Evolutionary conservation across 2,113 vertebrate species (phyloP).

Genomic region (Malurus cyaneus): DNA sequence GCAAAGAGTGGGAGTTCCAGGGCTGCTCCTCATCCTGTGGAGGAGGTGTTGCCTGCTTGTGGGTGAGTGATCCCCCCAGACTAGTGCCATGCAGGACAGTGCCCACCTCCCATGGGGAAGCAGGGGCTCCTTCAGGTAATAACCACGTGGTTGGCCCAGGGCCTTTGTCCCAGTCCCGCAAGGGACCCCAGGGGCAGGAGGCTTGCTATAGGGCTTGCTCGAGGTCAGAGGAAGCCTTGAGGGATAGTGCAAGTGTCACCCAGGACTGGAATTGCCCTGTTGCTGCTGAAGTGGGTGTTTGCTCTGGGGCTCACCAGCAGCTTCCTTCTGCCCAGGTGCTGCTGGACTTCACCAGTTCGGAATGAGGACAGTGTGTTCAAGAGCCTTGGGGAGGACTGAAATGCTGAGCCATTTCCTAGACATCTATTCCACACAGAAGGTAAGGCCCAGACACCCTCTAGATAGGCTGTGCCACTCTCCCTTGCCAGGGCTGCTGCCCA

Average conservation of each 20-base stretch:
- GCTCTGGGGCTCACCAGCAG: rapidly evolving
- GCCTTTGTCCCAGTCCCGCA: rapidly evolving
- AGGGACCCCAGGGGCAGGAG: not conserved
- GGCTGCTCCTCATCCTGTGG: not conserved
- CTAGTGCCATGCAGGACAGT: not conserved
- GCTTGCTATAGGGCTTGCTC: not conserved
- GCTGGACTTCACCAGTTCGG: not conserved
- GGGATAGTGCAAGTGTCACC: not conserved
- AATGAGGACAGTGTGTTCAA: not conserved
- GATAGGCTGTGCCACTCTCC: rapidly evolving
- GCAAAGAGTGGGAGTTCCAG: not conserved
- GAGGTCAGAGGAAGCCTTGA: not conserved
- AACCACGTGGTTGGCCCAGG: not conserved
- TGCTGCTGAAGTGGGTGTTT: not conserved
- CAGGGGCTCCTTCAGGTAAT: not conserved
- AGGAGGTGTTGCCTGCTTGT: not conserved
- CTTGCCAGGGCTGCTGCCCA: not conserved
- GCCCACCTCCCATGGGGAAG: no score
- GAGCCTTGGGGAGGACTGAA: not conserved
- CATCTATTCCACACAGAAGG: not conserved
- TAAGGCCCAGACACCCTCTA: not conserved
- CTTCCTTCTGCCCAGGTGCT: not conserved
- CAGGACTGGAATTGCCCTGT: not conserved
- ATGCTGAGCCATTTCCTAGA: not conserved
- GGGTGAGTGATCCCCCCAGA: not conserved